Base-by-base conservation (phyloP, 2,113 vertebrate species). In the Hymenochirus boettgeri region DNA sequence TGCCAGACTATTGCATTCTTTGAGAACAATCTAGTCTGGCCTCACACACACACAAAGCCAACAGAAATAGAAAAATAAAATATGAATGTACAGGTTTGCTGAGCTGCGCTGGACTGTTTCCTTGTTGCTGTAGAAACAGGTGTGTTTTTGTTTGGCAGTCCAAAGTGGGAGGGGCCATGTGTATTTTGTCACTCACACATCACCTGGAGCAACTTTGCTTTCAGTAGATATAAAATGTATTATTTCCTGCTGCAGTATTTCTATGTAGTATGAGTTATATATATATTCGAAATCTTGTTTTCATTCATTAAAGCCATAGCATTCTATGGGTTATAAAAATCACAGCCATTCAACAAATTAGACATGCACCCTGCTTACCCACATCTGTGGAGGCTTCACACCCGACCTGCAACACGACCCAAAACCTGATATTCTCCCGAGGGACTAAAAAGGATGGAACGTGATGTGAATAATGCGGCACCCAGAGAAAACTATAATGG, bases 1-100 rank as follows among this genome's bases (percentile, higher is more conserved):
- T 67, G 65, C 65, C 65, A 67, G 65, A 50, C 29, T 52, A 51
- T 24, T 67, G 56, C 65, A 67, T 67, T 67, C 65, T 67, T 67
- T 67, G 47, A 59, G 65, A 67, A 60, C 56, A 67, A 67, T 67
- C 47, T 42, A 56, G 55, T 59, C 56, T 67, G 26, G 15, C 10
- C 10, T 39, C 50, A 18, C 48, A 25, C 31, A 53, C 48, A 62
- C 22, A 35, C 47, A 53, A 27, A 23, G 9, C 10, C 29, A 50
- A 39, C 23, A 17, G 45, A 22, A 50, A 25, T 23, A 69, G 47
- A 24, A 60, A 69, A 21, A 57, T 53, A 60, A 31, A 45, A 26
- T 69, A 29, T 52, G 22, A 66, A 17, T 6, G 64, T 12, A 15
- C 63, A 57, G 54, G 42, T 57, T 58, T 48, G 22, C 33, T 65